phyloP scores from a whole-genome alignment of 2,113 vertebrate species.

The Microcebus murinus region DNA sequence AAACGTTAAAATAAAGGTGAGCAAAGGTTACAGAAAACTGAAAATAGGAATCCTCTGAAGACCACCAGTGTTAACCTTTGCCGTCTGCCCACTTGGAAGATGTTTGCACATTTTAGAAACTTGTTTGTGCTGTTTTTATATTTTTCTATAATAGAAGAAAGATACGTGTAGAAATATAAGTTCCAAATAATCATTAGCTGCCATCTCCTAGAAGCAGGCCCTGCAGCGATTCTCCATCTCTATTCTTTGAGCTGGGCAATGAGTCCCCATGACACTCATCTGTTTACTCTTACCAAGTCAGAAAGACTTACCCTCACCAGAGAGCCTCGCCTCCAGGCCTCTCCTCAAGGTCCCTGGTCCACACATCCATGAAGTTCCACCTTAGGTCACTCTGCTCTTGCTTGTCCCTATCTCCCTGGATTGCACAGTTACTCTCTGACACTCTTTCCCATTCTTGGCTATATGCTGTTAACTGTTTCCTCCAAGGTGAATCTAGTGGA shows the following conservation, averaged over 20 bases:
- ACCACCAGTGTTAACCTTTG: slow-evolving; percentile 35
- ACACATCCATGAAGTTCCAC: background rate
- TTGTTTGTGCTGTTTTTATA: slow-evolving; percentile 38
- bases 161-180: slow-evolving; percentile 29
- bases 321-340: background rate
- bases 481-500: background rate
- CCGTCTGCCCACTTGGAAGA: background rate
- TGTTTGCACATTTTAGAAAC: slow-evolving; percentile 7
- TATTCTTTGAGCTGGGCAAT: background rate
- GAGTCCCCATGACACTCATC: slow-evolving; percentile 32
- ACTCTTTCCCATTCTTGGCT: background rate
- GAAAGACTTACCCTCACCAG: slow-evolving; percentile 14
- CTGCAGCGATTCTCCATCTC: slow-evolving; percentile 40
- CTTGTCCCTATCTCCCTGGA: background rate
- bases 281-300: slow-evolving; percentile 49
- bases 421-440: background rate
- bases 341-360: background rate
- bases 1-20: slow-evolving; percentile 49
- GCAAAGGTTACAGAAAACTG: slow-evolving; percentile 48
- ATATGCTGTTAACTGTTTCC: background rate
- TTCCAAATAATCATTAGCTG: background rate
- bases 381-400: background rate
- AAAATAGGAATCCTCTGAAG: slow-evolving; percentile 28
- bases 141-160: slow-evolving; percentile 33
- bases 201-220: slow-evolving; percentile 44